Conservation (phyloP, 2,888 invertebrate genomes). For the Brachynemurus nebulosus region DNA sequence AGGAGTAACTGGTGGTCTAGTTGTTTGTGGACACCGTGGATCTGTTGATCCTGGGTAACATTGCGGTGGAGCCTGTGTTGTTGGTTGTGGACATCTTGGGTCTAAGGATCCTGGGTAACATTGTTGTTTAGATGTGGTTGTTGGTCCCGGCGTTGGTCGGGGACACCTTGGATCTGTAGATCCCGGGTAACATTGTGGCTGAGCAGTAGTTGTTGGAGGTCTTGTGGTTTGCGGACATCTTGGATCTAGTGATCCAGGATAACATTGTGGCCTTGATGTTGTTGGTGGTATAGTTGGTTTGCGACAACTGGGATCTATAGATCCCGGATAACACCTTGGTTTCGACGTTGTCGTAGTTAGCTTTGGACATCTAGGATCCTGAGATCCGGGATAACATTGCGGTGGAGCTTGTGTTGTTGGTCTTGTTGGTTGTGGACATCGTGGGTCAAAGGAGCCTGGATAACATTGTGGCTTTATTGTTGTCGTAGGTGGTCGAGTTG, state of each 20-base stretch:
- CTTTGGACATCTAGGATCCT: slow-evolving; percentile 19
- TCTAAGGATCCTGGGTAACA: slow-evolving; percentile 23
- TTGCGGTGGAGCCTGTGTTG: slow-evolving; percentile 16
- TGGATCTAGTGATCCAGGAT: slow-evolving; percentile 26
- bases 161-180: slow-evolving; percentile 29
- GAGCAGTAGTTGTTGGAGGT: slow-evolving; percentile 31
- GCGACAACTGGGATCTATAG: slow-evolving; percentile 25
- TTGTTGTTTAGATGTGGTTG: slow-evolving; percentile 20
- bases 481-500: slow-evolving; percentile 22
- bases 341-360: slow-evolving; percentile 13
- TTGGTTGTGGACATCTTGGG: slow-evolving; percentile 19
- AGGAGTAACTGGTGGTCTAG: slow-evolving; percentile 21
- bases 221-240: slow-evolving; percentile 25
- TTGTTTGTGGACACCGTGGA: slow-evolving; percentile 25
- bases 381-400: slow-evolving; percentile 22
- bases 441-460: slow-evolving; percentile 23
- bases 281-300: slow-evolving; percentile 13
- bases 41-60: slow-evolving; percentile 23
- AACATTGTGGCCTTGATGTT: slow-evolving; percentile 23
- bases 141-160: slow-evolving; percentile 19
- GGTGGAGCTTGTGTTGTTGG: slow-evolving; percentile 19
- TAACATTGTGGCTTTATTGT: slow-evolving; percentile 19
- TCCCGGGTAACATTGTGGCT: slow-evolving; percentile 25
- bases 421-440: slow-evolving; percentile 22
- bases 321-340: slow-evolving; percentile 23